Conservation (phyloP, 2,797 vertebrate species). For the Tragopan temminckii region DNA sequence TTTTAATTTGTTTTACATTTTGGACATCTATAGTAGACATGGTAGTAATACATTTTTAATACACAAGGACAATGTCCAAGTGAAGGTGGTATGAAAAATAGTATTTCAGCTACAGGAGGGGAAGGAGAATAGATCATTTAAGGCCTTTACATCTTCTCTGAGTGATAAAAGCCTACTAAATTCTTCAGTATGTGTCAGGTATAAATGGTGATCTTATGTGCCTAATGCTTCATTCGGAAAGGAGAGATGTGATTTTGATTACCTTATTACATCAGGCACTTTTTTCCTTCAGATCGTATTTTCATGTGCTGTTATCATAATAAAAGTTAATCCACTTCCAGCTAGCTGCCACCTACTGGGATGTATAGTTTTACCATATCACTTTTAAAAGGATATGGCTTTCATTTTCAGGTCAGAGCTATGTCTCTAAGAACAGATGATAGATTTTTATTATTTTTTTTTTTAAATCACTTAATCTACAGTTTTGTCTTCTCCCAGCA, state of each 20-base stretch:
- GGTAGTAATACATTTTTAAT: slow-evolving; percentile 28
- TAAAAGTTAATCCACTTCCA: slow-evolving; percentile 79
- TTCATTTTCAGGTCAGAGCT: slow-evolving; percentile 57
- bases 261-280: slow-evolving; percentile 61
- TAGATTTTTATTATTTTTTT: slow-evolving; percentile 1
- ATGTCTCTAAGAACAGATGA: not conserved
- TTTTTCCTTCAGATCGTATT: slow-evolving; percentile 69
- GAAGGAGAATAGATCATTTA: not conserved
- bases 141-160: slow-evolving; percentile 47
- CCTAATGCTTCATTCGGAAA: slow-evolving; percentile 37
- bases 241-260: slow-evolving; percentile 44
- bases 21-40: slow-evolving; percentile 13
- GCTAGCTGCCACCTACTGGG: slow-evolving; percentile 80
- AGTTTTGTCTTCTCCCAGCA: not conserved
- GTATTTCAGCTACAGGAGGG: not conserved
- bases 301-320: slow-evolving; percentile 71
- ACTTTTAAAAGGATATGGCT: slow-evolving; percentile 58
- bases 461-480: not conserved
- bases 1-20: slow-evolving; percentile 44
- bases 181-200: not conserved
- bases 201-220: slow-evolving; percentile 7
- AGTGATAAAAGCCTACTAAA: slow-evolving; percentile 15
- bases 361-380: slow-evolving; percentile 65
- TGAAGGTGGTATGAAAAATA: slow-evolving; percentile 4
- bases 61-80: slow-evolving; percentile 52